Base-by-base conservation (phyloP, 2,888 invertebrate species). In the Leucophenga maculata region DNA sequence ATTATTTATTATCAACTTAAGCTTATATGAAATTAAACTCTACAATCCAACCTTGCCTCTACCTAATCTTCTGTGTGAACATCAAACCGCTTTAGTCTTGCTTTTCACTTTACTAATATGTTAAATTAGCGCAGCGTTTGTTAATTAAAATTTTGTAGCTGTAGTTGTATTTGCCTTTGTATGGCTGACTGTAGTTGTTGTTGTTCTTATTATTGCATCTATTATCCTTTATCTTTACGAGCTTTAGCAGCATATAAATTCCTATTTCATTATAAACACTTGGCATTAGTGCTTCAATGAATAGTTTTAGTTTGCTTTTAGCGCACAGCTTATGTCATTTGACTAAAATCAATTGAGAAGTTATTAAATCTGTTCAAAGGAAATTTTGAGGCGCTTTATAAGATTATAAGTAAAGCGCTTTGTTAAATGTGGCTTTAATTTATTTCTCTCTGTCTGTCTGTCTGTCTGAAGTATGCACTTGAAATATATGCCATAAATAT, bases 61-160 rank as follows among this genome's bases (percentile, higher is more conserved):
- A 26, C 4, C 26, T 26, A 26, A 26, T 26, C 26, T 26, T 26
- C 26, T 26, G 26, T 26, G 26, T 26, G 26, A 26, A 26, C 26
- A 26, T 26, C 26, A 26, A 26, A 26, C 26, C 26, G 26, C 26
- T 26, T 26, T 26, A 26, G n/a, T n/a, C 46, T n/a, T 46, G 46
- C 3, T n/a, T 46, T 46, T 46, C 14, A n/a, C 46, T 71, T 83
- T 77, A 78, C 80, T 83, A 83, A 82, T 83, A 80, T 83, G 84
- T 81, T 74, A 83, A 83, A 83, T 83, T 80, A 74, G 82, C 73
- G 73, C 71, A 82, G 76, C 78, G 82, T 82, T 80, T 73, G 76
- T 77, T 80, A 83, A 80, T 80, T 83, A 83, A 80, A 80, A 77
- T 80, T 82, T 78, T 79, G 82, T 65, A 67, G 72, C 55, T 74